A percentile compares a stretch with the other conserved stretches of the same genome.
Evolutionary conservation across 2,797 vertebrate species (phyloP).

Genomic region (Centropyge bicolor): DNA sequence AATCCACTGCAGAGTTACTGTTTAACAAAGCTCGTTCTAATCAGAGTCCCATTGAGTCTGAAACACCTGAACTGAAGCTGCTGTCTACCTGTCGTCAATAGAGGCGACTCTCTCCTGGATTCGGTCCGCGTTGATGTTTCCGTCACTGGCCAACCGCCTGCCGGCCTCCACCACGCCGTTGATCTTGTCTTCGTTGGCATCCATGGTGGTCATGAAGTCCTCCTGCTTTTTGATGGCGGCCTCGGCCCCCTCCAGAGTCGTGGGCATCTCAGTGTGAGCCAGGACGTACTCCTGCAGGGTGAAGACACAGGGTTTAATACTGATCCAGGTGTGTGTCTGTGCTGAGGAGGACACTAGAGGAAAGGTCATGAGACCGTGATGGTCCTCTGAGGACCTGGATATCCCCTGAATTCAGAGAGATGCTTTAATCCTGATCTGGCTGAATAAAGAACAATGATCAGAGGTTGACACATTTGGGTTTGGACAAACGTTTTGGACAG

Average conservation of each 20-base stretch:
- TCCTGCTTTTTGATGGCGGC: slow-evolving; percentile 96
- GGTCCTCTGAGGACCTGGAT: no score
- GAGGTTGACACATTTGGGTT: no score
- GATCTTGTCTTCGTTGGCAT: slow-evolving; percentile 96
- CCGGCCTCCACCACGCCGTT: slow-evolving; percentile 93
- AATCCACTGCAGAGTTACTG: no score
- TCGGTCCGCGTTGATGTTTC: slow-evolving; percentile 89
- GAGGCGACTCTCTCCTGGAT: slow-evolving; percentile 92
- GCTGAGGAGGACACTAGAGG: not conserved
- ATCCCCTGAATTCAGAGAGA: not conserved
- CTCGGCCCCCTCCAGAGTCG: slow-evolving; percentile 93
- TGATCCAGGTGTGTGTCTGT: not conserved
- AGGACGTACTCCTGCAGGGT: slow-evolving; percentile 91
- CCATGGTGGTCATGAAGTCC: slow-evolving; percentile 98
- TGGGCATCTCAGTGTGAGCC: slow-evolving; percentile 95
- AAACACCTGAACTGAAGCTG: not conserved
- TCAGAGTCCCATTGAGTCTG: not conserved
- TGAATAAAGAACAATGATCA: not conserved
- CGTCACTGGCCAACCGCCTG: slow-evolving; percentile 90
- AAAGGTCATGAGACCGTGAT: not conserved
- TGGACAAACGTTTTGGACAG: not conserved
- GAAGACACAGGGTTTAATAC: not conserved
- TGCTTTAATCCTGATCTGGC: not conserved
- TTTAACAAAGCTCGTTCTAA: not conserved
- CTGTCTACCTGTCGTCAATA: slow-evolving; percentile 90